Evolutionary conservation across 2,113 vertebrate species (phyloP).

Genomic region (Mungos mungo): DNA sequence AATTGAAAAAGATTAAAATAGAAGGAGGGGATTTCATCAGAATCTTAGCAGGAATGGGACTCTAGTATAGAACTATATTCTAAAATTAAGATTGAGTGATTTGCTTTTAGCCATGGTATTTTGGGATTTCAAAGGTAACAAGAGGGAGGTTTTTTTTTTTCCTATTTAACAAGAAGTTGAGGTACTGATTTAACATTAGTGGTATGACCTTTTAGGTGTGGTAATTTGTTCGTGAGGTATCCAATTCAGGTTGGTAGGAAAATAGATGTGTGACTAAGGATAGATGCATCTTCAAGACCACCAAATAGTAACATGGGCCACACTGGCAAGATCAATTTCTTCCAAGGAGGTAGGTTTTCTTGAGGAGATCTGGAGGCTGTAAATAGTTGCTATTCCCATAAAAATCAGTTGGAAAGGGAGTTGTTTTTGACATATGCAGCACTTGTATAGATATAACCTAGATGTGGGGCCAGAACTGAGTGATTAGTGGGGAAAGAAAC

Average conservation of each 20-base stretch:
- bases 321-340: neutral
- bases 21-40: neutral
- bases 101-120: slow-evolving; percentile 21
- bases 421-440: neutral
- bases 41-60: neutral
- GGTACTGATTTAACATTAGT: slow-evolving; percentile 8
- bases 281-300: neutral
- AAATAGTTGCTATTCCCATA: neutral
- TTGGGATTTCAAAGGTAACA: slow-evolving; percentile 41
- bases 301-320: neutral
- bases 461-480: neutral
- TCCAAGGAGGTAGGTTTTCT: neutral
- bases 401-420: neutral
- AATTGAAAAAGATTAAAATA: slow-evolving; percentile 4
- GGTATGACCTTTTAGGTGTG: neutral
- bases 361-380: neutral
- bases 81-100: neutral
- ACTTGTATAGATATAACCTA: neutral
- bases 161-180: neutral
- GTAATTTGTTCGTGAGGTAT: slow-evolving; percentile 22
- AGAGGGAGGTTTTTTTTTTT: neutral
- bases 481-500: neutral
- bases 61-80: neutral
- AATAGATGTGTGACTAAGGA: slow-evolving; percentile 2
- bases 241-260: slow-evolving; percentile 23